Base-by-base conservation (phyloP, 1,140 invertebrate species). In the Tetranychus urticae region DNA sequence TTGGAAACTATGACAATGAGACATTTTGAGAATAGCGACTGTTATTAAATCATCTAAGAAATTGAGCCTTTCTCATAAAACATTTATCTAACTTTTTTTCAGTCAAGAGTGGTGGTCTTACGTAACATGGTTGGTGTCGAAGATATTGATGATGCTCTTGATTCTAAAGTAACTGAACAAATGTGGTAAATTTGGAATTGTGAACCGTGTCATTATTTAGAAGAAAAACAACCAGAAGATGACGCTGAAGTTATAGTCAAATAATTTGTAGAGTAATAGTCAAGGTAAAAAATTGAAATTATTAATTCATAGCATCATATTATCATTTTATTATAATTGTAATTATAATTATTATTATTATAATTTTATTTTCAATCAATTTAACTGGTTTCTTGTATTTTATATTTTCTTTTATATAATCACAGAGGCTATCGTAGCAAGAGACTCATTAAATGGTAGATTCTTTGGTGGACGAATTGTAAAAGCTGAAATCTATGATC, bases 91-190 rank as follows among this genome's bases (percentile, higher is more conserved):
- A 23, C 23, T 23, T 23, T 23, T 23, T 23, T 23, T 23, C 23
- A 23, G 74, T 78, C 76, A 59, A 73, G 83, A 54, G 90, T 97
- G 7, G 82, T 98, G 66, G 86, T 97, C 61, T 75, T 98, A 60
- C 78, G 87, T 67, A 97, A 98, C 75, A 98, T 99, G 94, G 92
- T 85, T 46, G 76, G 76, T n/a, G 84, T 86, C 2, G 86, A 92
- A 68, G 93, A 97, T 71, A 84, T 98, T 1, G 94, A 99, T 72
- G 90, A 97, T 69, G 84, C 83, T 62, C 75, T 99, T 58, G 88
- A 98, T 72, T 88, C 88, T 69, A 94, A 99, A 77, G 96, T 99
- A 64, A 88, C 90, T 67, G 93, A 97, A 23, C 66, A 94, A 99
- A 74, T 98, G 90, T 72, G 81, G 80, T 62, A 90, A 90, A 62